Evolutionary conservation across 2,888 invertebrate species (phyloP).

Genomic region (Bellardia pandia): DNA sequence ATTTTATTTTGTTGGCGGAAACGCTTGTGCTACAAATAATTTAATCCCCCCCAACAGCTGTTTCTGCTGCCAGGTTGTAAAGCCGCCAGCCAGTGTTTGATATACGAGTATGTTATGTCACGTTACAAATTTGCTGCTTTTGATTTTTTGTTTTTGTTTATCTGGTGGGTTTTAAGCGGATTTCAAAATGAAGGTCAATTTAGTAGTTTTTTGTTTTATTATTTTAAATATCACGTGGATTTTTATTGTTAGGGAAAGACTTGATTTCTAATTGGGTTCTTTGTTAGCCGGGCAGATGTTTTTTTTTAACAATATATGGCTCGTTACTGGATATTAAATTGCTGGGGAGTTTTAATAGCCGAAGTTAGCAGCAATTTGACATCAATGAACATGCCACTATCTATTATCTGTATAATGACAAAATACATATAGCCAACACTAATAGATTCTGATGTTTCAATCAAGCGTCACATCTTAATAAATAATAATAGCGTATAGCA

Average conservation of each 20-base stretch:
- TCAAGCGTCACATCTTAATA: no score
- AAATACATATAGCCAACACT: no score
- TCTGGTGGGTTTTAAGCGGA: conserved; percentile 69
- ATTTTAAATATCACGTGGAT: conserved; percentile 62
- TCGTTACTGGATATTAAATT: conserved; percentile 20
- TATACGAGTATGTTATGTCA: conserved; percentile 52
- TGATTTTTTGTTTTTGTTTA: conserved; percentile 22
- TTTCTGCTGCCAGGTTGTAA: conserved; percentile 9
- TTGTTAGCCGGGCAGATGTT: conserved; percentile 51
- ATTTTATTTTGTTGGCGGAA: conserved; percentile 64
- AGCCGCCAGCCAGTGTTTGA: conserved; percentile 19
- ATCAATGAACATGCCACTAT: no score
- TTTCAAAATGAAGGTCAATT: conserved; percentile 63
- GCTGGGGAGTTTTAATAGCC: neutral
- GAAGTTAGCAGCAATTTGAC: no score
- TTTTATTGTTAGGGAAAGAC: conserved; percentile 19
- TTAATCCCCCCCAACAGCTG: conserved; percentile 66
- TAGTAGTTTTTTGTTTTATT: neutral
- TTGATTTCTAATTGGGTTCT: conserved; percentile 31
- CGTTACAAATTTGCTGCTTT: conserved; percentile 42
- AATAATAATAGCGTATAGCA: no score
- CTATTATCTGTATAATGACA: no score
- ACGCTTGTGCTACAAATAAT: conserved; percentile 62
- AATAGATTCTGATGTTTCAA: no score
- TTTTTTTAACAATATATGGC: neutral